Percentiles rank a stretch among this genome's conserved stretches.
Conservation (phyloP, 2,113 vertebrate species). For the Rhabdomys dilectus region DNA sequence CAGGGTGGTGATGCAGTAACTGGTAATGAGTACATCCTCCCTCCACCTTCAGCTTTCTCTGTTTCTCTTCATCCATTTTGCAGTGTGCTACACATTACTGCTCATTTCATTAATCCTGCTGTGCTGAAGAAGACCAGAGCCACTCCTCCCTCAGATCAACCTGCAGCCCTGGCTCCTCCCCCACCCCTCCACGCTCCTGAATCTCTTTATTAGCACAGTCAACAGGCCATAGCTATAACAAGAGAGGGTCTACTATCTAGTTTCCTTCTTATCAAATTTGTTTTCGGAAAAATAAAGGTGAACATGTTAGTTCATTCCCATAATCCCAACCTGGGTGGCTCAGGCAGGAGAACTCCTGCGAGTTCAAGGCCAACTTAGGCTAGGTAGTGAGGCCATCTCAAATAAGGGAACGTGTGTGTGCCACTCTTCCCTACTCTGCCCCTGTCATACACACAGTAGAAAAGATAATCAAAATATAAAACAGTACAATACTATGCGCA, state of each 20-base stretch:
- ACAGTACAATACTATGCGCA: background rate
- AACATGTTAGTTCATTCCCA: background rate
- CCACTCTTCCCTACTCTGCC: background rate
- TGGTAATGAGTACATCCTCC: too few species aligned
- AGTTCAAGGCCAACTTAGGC: background rate
- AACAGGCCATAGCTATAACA: background rate
- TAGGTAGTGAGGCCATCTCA: background rate
- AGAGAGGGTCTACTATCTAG: background rate
- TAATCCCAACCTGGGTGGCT: background rate
- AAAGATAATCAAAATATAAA: background rate
- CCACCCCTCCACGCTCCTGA: background rate
- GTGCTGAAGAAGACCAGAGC: background rate
- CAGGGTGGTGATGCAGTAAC: background rate
- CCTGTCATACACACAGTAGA: background rate
- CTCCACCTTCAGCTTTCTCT: background rate
- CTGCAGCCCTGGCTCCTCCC: too few species aligned
- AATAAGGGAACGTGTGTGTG: background rate
- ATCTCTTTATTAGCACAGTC: background rate
- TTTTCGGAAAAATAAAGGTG: background rate
- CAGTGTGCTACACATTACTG: background rate
- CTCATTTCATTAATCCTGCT: background rate
- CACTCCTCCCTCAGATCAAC: background rate
- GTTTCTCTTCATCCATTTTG: background rate
- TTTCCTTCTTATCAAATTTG: conserved; percentile 44
- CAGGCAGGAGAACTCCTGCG: background rate